Base-by-base conservation (phyloP, 2,797 vertebrate species). In the Naso thynnoides region DNA sequence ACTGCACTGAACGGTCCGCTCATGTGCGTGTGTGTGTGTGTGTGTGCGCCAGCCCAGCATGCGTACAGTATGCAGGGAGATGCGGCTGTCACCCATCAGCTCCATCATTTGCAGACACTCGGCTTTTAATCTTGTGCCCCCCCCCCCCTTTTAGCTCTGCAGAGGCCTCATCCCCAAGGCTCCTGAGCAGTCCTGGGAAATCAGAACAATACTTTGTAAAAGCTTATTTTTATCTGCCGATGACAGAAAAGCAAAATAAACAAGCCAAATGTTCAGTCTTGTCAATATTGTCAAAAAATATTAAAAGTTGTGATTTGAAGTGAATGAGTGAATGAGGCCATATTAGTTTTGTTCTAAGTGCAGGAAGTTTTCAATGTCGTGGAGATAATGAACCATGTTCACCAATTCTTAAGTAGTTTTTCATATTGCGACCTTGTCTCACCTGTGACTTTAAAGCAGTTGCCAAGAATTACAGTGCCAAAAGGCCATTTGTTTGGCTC, bases 31-130 rank as follows among this genome's bases (percentile, higher is more conserved):
- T 59, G 58, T 62, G 70, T 6, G 38, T 23, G 57, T 14, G 13
- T 29, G 73, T 29, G 36, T 49, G 39, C 16, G 56, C 8, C 54
- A 3, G 10, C 29, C 24, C 14, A 33, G 66, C 0, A 6, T 71
- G 76, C 2, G n/a, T 19, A 16, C 70, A 52, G 58, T 53, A 68
- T 60, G 71, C 57, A 55, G 62, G 60, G 74, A 83, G 79, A 87
- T 58, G 33, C 56, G 57, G 80, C 88, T 88, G 89, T 89, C 89
- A 90, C 81, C 85, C 76, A 73, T 91, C 90, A 88, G 83, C 79
- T 86, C 84, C 85, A 73, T 92, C 91, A 90, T 77, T 62, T 73
- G 84, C 75, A 82, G 85, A 87, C 90, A 86, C 70, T 47, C 71
- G 54, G 64, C 55, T 81, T 86, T 84, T 86, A 85, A 88, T 89